These are phyloP conservation scores for Polyommatus iphigenia DNA, from an alignment of 2,888 invertebrate genomes.

Conservation along the genomic window DNA sequence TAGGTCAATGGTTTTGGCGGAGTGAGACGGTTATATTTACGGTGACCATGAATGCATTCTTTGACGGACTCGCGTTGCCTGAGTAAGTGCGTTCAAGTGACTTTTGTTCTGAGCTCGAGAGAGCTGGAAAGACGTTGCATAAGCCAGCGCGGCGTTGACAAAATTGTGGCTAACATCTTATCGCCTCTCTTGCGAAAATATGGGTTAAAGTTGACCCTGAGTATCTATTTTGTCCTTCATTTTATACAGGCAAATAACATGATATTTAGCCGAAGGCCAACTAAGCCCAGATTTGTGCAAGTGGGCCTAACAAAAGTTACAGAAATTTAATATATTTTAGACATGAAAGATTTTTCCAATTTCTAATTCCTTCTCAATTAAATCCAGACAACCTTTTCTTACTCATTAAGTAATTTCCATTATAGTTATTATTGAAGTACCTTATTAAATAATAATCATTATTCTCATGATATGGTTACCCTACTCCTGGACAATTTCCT, in stretches of 20 bases:
- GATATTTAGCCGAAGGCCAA: too few species aligned
- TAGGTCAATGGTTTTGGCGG: slow-evolving; percentile 41
- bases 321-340: too few species aligned
- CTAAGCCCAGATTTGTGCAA: too few species aligned
- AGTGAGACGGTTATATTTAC: slow-evolving; percentile 36
- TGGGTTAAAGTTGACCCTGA: neutral
- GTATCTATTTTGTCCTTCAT: neutral
- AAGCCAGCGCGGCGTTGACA: neutral
- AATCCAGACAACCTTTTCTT: too few species aligned
- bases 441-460: neutral
- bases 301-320: too few species aligned
- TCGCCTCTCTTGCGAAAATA: neutral
- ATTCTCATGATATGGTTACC: neutral
- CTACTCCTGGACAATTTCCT: slow-evolving; percentile 40
- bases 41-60: slow-evolving; percentile 26
- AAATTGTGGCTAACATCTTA: neutral
- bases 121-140: slow-evolving; percentile 11
- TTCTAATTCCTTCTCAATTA: too few species aligned
- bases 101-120: slow-evolving; percentile 11
- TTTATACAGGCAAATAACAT: too few species aligned
- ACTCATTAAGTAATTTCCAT: neutral
- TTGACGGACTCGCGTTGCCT: slow-evolving; percentile 19
- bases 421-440: too few species aligned
- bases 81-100: slow-evolving; percentile 17
- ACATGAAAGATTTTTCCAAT: too few species aligned